Evolutionary conservation across 2,888 invertebrate species (phyloP).

Genomic region (Xestia ashworthii): DNA sequence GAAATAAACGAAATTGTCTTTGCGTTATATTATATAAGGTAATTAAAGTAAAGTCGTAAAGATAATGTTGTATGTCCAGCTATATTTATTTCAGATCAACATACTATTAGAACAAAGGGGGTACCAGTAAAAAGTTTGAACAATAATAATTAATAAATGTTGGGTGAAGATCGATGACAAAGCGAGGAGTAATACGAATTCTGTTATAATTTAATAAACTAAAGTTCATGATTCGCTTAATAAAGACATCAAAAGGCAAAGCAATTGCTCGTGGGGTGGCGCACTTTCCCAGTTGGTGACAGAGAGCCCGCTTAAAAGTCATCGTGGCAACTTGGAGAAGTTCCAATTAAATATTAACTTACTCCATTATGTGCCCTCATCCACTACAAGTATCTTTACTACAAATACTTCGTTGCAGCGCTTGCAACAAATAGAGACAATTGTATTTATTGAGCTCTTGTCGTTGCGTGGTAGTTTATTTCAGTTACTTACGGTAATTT

Average conservation of each 20-base stretch:
- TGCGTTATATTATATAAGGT: too few relatives aligned
- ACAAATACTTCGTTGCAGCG: conserved; percentile 42
- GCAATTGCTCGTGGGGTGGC: conserved; percentile 66
- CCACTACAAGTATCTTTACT: conserved; percentile 55
- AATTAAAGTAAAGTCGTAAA: neutral
- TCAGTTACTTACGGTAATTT: neutral
- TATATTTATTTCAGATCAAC: neutral
- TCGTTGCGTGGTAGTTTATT: neutral
- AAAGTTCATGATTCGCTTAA: conserved; percentile 72
- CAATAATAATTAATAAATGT: conserved; percentile 60
- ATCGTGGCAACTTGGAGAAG: conserved; percentile 67
- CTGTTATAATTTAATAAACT: conserved; percentile 67
- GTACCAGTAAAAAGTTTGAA: neutral
- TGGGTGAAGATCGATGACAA: conserved; percentile 58
- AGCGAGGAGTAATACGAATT: conserved; percentile 63
- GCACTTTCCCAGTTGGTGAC: conserved; percentile 66
- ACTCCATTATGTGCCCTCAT: conserved; percentile 60
- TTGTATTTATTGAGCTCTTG: conserved; percentile 20
- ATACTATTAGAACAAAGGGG: neutral
- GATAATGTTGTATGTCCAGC: neutral
- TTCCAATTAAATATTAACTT: conserved; percentile 73
- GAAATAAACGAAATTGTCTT: too few relatives aligned
- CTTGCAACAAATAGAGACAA: conserved; percentile 24
- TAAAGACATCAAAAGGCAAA: conserved; percentile 72
- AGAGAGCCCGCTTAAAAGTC: conserved; percentile 68